Evolutionary conservation across 2,113 vertebrate genomes (phyloP).

Genomic region (Caretta caretta): DNA sequence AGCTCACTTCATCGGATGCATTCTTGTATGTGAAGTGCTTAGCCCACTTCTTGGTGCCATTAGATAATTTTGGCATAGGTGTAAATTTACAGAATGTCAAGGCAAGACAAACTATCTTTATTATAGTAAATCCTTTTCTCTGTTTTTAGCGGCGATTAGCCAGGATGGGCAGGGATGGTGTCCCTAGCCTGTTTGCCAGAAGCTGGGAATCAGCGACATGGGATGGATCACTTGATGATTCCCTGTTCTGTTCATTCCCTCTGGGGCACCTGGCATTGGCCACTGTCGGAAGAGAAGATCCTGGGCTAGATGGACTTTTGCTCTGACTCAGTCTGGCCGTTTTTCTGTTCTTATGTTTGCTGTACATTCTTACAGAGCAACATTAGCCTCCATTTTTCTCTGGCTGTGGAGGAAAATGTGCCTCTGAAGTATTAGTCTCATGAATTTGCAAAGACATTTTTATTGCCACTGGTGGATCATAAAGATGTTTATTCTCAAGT

Average conservation of each 20-base stretch:
- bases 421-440: constrained; percentile 50
- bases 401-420: constrained; percentile 17
- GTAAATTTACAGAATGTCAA: not conserved
- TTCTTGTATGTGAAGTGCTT: not conserved
- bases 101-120: not conserved
- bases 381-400: not conserved
- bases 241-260: too few species aligned
- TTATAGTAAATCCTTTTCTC: rapidly evolving
- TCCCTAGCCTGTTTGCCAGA: too few species aligned
- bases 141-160: not conserved
- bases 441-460: constrained; percentile 62
- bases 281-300: too few species aligned
- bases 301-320: too few species aligned
- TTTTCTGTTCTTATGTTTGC: not conserved
- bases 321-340: too few species aligned
- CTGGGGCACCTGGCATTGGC: too few species aligned
- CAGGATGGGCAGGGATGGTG: too few species aligned
- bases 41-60: not conserved
- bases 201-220: too few species aligned
- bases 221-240: too few species aligned
- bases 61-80: not conserved
- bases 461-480: constrained; percentile 49
- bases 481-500: constrained; percentile 42
- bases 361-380: not conserved
- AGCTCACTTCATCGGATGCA: too few species aligned